Evolutionary conservation across 2,888 invertebrate genomes (phyloP).

Genomic region (Chloromyia formosa): DNA sequence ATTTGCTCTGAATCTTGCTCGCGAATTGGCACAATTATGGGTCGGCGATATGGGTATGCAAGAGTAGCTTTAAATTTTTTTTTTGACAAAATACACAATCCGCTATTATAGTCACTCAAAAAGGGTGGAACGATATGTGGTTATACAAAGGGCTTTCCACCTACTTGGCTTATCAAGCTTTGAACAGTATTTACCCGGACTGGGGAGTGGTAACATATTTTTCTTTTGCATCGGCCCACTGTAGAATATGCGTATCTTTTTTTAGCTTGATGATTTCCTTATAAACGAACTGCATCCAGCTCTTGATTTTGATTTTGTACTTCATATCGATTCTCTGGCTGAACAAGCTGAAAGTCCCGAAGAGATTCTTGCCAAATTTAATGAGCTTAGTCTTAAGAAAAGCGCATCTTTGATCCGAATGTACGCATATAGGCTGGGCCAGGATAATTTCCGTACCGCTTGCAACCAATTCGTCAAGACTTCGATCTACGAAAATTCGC

Average conservation of each 20-base stretch:
- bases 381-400: neutral
- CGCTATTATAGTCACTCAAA: neutral
- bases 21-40: neutral
- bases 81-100: neutral
- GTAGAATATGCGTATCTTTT: neutral
- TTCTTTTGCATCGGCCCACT: no score
- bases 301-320: neutral
- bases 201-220: neutral
- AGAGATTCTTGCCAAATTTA: neutral
- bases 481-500: neutral
- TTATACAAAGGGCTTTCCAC: neutral
- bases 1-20: neutral
- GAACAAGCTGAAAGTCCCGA: neutral
- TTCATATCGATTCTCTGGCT: neutral
- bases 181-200: neutral
- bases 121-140: slow-evolving; percentile 2
- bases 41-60: neutral
- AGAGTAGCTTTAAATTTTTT: neutral
- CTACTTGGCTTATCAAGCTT: neutral
- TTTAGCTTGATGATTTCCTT: neutral
- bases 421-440: neutral
- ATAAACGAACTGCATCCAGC: neutral
- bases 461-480: neutral
- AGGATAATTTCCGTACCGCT: neutral
- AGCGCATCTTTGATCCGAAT: neutral